phyloP scores from a whole-genome alignment of 2,797 vertebrate genomes.

The Dendrocincla tyrannina region DNA sequence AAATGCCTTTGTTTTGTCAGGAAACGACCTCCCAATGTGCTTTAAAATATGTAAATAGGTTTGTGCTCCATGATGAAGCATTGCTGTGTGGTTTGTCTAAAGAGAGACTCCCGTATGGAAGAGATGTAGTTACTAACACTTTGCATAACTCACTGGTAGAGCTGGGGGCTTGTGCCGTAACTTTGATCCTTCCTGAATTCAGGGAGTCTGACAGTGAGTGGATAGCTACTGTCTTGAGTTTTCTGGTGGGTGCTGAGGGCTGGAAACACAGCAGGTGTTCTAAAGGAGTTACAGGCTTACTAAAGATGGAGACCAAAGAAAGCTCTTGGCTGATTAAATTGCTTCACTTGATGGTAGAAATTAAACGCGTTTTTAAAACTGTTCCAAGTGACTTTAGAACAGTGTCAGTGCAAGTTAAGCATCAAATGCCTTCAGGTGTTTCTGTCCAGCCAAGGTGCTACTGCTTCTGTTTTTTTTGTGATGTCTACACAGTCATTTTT shows the following conservation, averaged over 20 bases:
- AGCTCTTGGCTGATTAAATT: not conserved
- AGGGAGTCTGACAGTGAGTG: not conserved
- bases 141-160: not conserved
- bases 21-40: not conserved
- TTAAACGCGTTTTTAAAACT: not conserved
- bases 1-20: slow-evolving; percentile 32
- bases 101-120: not conserved
- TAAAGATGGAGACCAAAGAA: not conserved
- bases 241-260: not conserved
- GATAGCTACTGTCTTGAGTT: not conserved
- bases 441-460: not conserved
- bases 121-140: not conserved
- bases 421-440: not conserved
- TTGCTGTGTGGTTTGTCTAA: not conserved
- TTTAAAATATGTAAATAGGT: slow-evolving; percentile 23
- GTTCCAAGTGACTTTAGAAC: not conserved
- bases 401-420: not conserved
- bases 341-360: not conserved
- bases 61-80: not conserved
- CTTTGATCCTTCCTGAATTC: not conserved
- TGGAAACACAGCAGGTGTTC: not conserved
- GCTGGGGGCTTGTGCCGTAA: not conserved
- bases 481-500: not conserved
- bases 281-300: not conserved
- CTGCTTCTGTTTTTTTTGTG: not conserved